Conservation (phyloP, 2,113 vertebrate species). For the Paraplagusia blochii region DNA sequence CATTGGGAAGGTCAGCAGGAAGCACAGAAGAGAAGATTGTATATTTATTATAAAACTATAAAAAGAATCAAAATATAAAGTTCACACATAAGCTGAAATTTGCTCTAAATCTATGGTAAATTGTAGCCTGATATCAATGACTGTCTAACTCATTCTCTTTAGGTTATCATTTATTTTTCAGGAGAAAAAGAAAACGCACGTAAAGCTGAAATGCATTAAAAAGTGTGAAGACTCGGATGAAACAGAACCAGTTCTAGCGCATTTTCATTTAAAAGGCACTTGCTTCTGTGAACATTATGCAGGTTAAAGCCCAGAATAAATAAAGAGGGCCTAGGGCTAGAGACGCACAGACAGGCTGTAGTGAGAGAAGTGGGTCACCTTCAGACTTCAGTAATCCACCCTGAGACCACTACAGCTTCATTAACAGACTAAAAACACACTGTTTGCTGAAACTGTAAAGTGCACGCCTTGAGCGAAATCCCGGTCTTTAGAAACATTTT, state of each 20-base stretch:
- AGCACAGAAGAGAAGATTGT: no score
- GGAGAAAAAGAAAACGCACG: no score
- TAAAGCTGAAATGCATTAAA: no score
- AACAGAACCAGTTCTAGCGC: constrained; percentile 8
- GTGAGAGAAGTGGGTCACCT: constrained; percentile 76
- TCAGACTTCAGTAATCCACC: constrained; percentile 49
- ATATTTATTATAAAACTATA: no score
- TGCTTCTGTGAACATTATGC: constrained; percentile 45
- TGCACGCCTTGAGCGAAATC: constrained; percentile 3
- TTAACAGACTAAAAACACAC: constrained; percentile 44
- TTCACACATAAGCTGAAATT: no score
- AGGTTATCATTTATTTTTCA: no score
- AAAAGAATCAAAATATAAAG: no score
- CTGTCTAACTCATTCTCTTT: no score
- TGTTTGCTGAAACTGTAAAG: constrained; percentile 21
- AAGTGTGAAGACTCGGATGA: no score
- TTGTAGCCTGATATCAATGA: no score
- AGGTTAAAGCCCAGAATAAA: constrained; percentile 64
- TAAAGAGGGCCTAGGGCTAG: constrained; percentile 53
- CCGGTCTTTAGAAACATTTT: neutral
- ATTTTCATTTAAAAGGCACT: constrained; percentile 20
- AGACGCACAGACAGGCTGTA: constrained; percentile 64
- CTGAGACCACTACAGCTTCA: constrained; percentile 44
- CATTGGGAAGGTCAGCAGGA: no score
- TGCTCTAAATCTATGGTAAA: no score